Evolutionary conservation across 2,797 vertebrate species (phyloP).

Genomic region (Channallabes apus): DNA sequence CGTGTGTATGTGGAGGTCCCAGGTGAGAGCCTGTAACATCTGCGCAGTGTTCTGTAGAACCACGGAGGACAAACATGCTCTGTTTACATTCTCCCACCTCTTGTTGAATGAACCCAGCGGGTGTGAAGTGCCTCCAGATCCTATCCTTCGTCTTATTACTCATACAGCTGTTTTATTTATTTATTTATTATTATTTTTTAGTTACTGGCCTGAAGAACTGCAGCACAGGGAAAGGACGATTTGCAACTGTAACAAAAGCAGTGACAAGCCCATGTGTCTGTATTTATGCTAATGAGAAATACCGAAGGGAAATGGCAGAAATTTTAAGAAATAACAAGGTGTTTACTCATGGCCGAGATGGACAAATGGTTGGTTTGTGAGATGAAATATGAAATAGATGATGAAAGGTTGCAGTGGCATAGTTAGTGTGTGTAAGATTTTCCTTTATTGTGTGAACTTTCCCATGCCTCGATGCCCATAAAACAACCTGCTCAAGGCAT

Average conservation of each 20-base stretch:
- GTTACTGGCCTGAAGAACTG: not conserved
- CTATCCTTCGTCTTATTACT: constrained; percentile 7
- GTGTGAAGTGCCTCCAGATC: constrained; percentile 15
- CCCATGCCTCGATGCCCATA: too few relatives aligned
- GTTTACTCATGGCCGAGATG: not conserved
- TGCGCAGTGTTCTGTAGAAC: constrained; percentile 18
- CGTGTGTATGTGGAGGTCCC: constrained; percentile 26
- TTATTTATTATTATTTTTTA: not conserved
- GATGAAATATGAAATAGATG: not conserved
- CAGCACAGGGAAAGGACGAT: not conserved
- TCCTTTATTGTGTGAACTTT: too few relatives aligned
- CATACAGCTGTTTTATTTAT: constrained; percentile 10
- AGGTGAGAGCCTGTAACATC: constrained; percentile 29
- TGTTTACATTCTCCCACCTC: constrained; percentile 15
- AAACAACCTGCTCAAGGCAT: too few relatives aligned
- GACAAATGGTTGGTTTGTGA: not conserved
- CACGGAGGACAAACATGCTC: constrained; percentile 15
- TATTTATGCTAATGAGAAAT: not conserved
- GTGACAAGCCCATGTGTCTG: not conserved
- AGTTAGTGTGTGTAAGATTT: too few relatives aligned
- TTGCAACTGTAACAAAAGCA: not conserved
- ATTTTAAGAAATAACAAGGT: not conserved
- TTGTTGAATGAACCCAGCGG: constrained; percentile 21
- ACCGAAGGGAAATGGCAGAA: not conserved
- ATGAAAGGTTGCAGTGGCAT: not conserved